Base-by-base conservation (phyloP, 2,797 vertebrate species). In the Chiroxiphia lanceolata region DNA sequence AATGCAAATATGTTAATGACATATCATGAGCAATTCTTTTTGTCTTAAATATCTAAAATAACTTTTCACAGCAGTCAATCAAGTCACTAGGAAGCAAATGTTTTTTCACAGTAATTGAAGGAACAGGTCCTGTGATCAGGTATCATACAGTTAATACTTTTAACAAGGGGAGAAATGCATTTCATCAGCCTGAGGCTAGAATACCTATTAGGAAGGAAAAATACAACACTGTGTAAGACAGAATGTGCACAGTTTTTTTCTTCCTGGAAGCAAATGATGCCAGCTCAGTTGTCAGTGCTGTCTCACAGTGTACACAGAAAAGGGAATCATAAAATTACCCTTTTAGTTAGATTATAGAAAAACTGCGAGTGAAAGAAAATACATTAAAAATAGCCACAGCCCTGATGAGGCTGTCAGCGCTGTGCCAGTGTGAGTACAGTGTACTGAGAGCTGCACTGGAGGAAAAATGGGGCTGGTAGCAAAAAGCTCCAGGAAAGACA, bases 1-100 rank as follows among this genome's bases (percentile, higher is more conserved):
- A 96, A 94, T 80, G 70, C 64, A 81, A 77, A 59, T 83, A 83
- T 50, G n/a, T 79, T 83, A 95, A 93, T 87, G 60, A 91, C 80
- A 72, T 90, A 45, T 74, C 51, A 89, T 29, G 42, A 79, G 76
- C 61, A 89, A 91, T 87, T 77, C 33, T 74, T 95, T 88, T 90
- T 54, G 64, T 82, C 53, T 94, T 91, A 70, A 50, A 77, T 70
- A 82, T 47, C 48, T 70, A 45, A 90, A 92, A 61, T 63, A 94
- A 80, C 51, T 88, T 94, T 79, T 83, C 85, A 94, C 29, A 88
- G 79, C 56, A 93, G n/a, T 79, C 80, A 91, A 27, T 72, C 63
- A 88, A 78, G 44, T 88, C 80, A 78, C 79, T 77, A 56, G 83
- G 77, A 93, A 94, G 63, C 13, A 93, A 94, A 93, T 86, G n/a